Evolutionary conservation across 2,888 invertebrate species (phyloP), one percentile per base, ranked within the genome.

Genomic region (Dermolepida albohirtum): DNA sequence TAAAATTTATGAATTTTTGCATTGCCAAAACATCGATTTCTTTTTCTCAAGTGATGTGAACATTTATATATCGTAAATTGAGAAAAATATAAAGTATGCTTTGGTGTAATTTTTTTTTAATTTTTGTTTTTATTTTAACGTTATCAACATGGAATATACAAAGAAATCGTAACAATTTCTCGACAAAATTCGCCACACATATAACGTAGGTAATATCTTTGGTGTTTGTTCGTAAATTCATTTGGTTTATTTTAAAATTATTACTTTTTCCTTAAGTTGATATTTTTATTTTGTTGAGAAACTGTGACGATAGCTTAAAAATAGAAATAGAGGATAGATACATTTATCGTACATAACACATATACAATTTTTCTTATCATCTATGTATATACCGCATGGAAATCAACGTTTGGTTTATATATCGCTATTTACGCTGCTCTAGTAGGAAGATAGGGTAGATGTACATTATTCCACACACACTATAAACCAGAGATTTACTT

Each of bases 71-170:
- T 16, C 40, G 16, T 34, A 64, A 14, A 51, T 44, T 54, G 47
- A 64, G 51, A 64, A 64, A 64, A 64, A 54, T 64, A 54, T 44
- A 34, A n/a, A 50, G 44, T 47, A 62, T 62, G 59, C 59, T 62
- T 62, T 62, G 59, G 59, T 62, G 59, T 49, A 17, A 16, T 29
- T 43, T 57, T 57, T 43, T 49, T 34, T 16, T 14, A 6, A n/a
- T 14, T 50, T 50, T 17, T 49, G 10, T 1, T 49, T 14, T 49
- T 12, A n/a, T 14, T 52, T 64, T 11, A 64, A 64, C 52, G 39
- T 64, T 41, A 41, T 64, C 64, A 64, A 64, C 64, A 44, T 44
- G 64, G 44, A 64, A 64, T 64, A 64, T 64, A 64, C 27, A 54
- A 43, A 52, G 16, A 44, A 6, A 34, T 34, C 52, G 54, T 16